phyloP scores from a whole-genome alignment of 2,797 vertebrate genomes.

The Borostomias antarcticus region DNA sequence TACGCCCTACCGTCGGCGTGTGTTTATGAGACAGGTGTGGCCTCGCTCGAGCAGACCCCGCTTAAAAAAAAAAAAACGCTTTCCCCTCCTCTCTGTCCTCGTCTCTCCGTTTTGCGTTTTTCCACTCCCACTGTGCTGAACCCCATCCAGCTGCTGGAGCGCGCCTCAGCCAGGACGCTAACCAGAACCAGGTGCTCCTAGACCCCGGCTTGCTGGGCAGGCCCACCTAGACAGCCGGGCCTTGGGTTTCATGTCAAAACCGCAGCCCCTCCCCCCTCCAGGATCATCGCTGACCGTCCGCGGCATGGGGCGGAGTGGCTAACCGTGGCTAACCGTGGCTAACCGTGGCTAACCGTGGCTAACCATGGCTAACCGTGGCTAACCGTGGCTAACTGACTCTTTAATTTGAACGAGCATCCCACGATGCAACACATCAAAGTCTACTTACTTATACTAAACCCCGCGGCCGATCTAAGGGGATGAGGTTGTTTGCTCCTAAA shows the following conservation, averaged over 20 bases:
- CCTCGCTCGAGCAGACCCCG: constrained; percentile 26
- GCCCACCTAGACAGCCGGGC: constrained; percentile 57
- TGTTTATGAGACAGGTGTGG: constrained; percentile 43
- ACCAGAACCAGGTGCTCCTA: constrained; percentile 68
- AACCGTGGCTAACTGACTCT: background rate
- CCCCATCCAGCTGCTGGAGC: constrained; percentile 57
- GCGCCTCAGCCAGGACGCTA: constrained; percentile 63
- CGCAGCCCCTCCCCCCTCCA: constrained; percentile 41
- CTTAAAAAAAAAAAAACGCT: too few relatives aligned
- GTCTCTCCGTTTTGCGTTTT: constrained; percentile 36
- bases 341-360: constrained; percentile 29
- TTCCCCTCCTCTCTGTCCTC: background rate
- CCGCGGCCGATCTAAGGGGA: constrained; percentile 30
- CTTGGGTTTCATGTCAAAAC: constrained; percentile 58
- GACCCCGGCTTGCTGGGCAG: constrained; percentile 55
- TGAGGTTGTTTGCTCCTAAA: constrained; percentile 51
- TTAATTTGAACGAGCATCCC: constrained; percentile 17
- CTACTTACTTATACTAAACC: constrained; percentile 39
- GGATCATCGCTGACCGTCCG: constrained; percentile 39
- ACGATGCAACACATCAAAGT: constrained; percentile 27
- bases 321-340: constrained; percentile 1
- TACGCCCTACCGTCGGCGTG: constrained; percentile 36
- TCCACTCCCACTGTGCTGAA: constrained; percentile 67
- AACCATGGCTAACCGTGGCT: background rate
- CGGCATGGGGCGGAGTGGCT: constrained; percentile 11